These are phyloP conservation scores for Drosophila kanekoi DNA, from an alignment of 2,888 invertebrate genomes.

Conservation along the genomic window DNA sequence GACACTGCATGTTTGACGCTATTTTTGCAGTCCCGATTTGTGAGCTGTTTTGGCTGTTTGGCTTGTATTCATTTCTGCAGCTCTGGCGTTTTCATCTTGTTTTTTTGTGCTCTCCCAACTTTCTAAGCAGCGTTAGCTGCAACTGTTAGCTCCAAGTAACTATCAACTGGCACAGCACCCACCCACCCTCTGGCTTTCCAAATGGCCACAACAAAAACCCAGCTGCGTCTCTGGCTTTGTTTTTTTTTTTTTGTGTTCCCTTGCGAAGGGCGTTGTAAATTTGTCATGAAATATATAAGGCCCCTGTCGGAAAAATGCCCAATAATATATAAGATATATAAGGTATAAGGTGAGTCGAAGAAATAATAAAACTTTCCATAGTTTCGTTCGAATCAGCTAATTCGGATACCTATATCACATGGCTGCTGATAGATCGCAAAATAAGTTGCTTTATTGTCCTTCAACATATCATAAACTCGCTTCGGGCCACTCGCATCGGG, in stretches of 20 bases:
- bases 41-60: slow-evolving; percentile 36
- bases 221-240: slow-evolving; percentile 18
- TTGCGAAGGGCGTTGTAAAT: not conserved
- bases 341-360: too few relatives aligned
- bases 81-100: slow-evolving; percentile 33
- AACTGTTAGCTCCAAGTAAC: slow-evolving; percentile 30
- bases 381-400: too few relatives aligned
- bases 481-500: too few relatives aligned
- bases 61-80: slow-evolving; percentile 37
- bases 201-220: slow-evolving; percentile 50
- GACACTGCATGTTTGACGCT: slow-evolving; percentile 50
- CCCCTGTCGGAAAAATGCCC: too few relatives aligned
- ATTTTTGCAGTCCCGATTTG: slow-evolving; percentile 43
- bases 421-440: too few relatives aligned
- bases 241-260: slow-evolving; percentile 7
- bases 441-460: too few relatives aligned
- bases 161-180: slow-evolving; percentile 21
- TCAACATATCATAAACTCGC: too few relatives aligned
- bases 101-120: slow-evolving; percentile 51
- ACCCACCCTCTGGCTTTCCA: slow-evolving; percentile 22
- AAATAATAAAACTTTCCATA: too few relatives aligned
- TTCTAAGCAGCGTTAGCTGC: slow-evolving; percentile 45
- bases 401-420: too few relatives aligned
- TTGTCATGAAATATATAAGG: not conserved
- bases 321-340: too few relatives aligned